Evolutionary conservation across 2,797 vertebrate species (phyloP).

Genomic region (Ciconia nigra): DNA sequence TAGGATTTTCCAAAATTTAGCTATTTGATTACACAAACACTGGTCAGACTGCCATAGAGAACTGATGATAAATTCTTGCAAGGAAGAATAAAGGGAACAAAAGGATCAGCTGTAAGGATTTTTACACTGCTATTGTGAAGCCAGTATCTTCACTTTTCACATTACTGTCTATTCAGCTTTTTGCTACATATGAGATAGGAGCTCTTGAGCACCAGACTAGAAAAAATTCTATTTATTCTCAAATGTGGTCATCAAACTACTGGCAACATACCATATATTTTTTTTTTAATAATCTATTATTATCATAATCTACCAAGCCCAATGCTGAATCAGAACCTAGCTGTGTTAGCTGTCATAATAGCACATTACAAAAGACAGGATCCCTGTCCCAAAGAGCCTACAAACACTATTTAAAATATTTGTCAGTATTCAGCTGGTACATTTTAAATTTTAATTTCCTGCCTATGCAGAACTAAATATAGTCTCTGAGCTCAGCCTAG

Average conservation of each 20-base stretch:
- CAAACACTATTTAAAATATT: neutral
- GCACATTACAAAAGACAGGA: neutral
- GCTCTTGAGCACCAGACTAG: neutral
- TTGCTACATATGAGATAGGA: neutral
- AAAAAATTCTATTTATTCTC: slow-evolving; percentile 8
- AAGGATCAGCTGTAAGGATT: neutral
- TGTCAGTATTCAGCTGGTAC: neutral
- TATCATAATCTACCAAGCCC: neutral
- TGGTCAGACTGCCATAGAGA: neutral
- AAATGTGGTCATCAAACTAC: neutral
- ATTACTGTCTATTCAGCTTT: neutral
- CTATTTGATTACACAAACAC: neutral
- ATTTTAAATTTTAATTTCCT: neutral
- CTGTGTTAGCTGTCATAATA: neutral
- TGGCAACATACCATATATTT: neutral
- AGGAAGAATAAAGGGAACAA: neutral
- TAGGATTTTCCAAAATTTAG: neutral
- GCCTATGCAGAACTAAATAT: neutral
- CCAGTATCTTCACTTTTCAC: neutral
- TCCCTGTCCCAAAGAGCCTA: neutral
- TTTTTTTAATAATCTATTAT: neutral
- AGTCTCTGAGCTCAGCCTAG: neutral
- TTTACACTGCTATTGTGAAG: neutral
- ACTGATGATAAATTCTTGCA: neutral
- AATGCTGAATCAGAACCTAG: neutral